Percentiles rank a stretch among this genome's conserved stretches.
Conservation (phyloP, 2,113 vertebrate genomes). For the Isurus oxyrinchus region DNA sequence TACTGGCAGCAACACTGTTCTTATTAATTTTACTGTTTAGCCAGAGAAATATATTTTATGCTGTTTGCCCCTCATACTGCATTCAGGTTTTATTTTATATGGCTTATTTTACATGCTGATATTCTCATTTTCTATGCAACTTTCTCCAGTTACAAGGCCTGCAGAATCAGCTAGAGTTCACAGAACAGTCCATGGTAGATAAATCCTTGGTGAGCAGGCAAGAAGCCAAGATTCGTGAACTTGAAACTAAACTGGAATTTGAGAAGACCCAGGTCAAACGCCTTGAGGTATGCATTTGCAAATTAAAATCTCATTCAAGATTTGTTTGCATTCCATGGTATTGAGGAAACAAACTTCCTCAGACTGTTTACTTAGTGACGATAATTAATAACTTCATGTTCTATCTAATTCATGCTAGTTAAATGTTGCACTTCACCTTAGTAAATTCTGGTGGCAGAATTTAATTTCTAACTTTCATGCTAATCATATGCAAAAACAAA, state of each 20-base stretch:
- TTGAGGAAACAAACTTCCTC: background rate
- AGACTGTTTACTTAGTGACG: background rate
- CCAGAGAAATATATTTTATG: background rate
- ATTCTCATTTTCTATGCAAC: background rate
- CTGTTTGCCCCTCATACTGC: background rate
- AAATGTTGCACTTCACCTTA: background rate
- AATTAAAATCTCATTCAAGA: background rate
- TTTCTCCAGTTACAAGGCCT: conserved; percentile 74
- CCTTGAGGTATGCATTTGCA: conserved; percentile 69
- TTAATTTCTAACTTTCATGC: background rate
- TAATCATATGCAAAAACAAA: background rate
- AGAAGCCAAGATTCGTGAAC: conserved; percentile 87
- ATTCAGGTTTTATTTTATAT: background rate
- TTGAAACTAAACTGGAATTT: conserved; percentile 91
- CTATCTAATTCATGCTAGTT: background rate
- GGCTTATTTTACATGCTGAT: background rate
- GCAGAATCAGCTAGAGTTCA: conserved; percentile 92
- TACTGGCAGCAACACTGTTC: background rate
- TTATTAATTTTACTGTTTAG: background rate
- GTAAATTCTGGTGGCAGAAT: background rate
- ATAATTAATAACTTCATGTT: background rate
- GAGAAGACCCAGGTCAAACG: conserved; percentile 95
- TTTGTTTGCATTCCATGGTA: background rate
- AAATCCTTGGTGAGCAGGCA: conserved; percentile 89
- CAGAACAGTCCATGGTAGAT: conserved; percentile 97